Evolutionary conservation across 2,888 invertebrate genomes (phyloP), one percentile per base, ranked within the genome.

Genomic region (Scaeva pyrastri): DNA sequence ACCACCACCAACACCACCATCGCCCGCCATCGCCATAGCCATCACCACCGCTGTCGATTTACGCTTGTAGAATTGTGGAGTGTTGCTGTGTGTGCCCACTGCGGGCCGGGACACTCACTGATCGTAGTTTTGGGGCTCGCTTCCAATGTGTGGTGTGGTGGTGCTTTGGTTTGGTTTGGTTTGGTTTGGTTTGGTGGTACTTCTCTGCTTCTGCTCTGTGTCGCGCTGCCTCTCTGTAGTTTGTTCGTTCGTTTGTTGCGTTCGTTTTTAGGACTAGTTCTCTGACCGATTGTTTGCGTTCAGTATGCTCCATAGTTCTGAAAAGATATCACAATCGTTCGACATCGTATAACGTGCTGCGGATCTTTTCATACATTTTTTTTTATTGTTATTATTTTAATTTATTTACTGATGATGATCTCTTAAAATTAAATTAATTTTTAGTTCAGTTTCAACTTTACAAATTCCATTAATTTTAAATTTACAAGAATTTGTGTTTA

Each of bases 251-350:
- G 36, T 48, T 73, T 64, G 56, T 58, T 86, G 86, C 78, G 82
- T 86, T 86, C 78, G 78, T 74, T 82, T 85, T 82, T 86, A 86
- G 86, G 86, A 86, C 82, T 86, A 86, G 82, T 86, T 77, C 82
- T 82, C 86, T 82, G 86, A 77, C 56, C 82, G 82, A 78, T 74
- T 86, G 82, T 81, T 78, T 74, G 77, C 74, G 77, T 78, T 86
- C 71, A 86, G 86, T 86, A 86, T 82, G 74, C 73, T 86, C 70
- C 41, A 82, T 82, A 82, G 82, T 86, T 86, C 82, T 86, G 74
- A 82, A 82, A 86, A 70, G 86, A 86, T 86, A 86, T 82, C 82
- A 82, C 82, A 73, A 78, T 78, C 71, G 70, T 86, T 82, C 64
- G 82, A 60, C 74, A 58, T 62, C 73, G 62, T 81, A 26, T 73